These are phyloP conservation scores for Drosophila pachea DNA, from an alignment of 1,140 invertebrate species.

Conservation along the genomic window DNA sequence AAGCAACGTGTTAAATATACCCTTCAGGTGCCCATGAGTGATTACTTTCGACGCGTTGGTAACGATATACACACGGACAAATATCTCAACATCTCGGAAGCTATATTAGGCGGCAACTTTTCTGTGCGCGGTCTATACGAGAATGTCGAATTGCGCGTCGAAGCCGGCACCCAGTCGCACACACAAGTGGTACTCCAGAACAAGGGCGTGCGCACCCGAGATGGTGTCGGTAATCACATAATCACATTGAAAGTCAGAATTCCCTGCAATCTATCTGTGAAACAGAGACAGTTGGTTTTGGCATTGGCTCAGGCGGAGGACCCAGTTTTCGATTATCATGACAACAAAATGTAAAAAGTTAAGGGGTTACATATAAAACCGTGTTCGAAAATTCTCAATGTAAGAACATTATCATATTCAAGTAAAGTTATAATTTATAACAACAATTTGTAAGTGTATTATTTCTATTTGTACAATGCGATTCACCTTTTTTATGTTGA, in stretches of 20 bases:
- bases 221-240: constrained; percentile 62
- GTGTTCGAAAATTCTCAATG: constrained; percentile 63
- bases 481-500: constrained; percentile 92
- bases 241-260: constrained; percentile 66
- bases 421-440: constrained; percentile 27
- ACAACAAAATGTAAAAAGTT: constrained; percentile 6
- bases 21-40: constrained; percentile 52
- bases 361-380: background rate
- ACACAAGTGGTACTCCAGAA: constrained; percentile 53
- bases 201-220: constrained; percentile 58
- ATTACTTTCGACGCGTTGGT: constrained; percentile 68
- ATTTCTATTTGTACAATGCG: too few relatives aligned
- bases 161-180: constrained; percentile 67
- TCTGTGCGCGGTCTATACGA: constrained; percentile 65
- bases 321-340: constrained; percentile 54
- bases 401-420: constrained; percentile 8
- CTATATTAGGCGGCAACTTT: constrained; percentile 64
- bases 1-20: constrained; percentile 59
- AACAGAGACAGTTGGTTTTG: constrained; percentile 68
- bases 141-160: constrained; percentile 58
- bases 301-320: constrained; percentile 67
- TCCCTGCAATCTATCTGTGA: constrained; percentile 61
- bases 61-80: constrained; percentile 66
- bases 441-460: constrained; percentile 3
- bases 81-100: constrained; percentile 62